Evolutionary conservation across 2,113 vertebrate genomes (phyloP).

Genomic region (Pipra filicauda): DNA sequence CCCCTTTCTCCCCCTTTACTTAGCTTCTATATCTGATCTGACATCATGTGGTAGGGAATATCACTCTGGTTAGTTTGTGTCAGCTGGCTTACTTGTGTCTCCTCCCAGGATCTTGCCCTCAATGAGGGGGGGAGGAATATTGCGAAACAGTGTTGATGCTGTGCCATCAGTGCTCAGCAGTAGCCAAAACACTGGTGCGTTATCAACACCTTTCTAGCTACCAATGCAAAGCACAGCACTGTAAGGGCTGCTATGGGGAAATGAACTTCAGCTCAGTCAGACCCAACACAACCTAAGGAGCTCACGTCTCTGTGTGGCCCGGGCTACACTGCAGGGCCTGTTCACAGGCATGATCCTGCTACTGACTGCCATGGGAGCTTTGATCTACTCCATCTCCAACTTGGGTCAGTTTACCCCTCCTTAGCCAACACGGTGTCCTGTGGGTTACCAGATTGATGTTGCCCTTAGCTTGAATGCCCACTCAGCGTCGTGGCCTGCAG

Average conservation of each 20-base stretch:
- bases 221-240: background rate
- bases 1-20: background rate
- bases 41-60: background rate
- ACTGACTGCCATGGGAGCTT: constrained; percentile 78
- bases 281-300: background rate
- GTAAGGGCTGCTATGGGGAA: background rate
- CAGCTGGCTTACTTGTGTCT: background rate
- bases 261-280: background rate
- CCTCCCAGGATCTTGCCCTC: background rate
- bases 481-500: background rate
- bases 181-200: background rate
- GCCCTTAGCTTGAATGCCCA: constrained; percentile 70
- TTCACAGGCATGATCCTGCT: constrained; percentile 77
- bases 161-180: background rate
- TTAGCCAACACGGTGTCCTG: background rate
- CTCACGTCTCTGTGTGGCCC: constrained; percentile 75
- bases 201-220: background rate
- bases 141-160: background rate
- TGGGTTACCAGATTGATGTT: background rate
- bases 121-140: background rate
- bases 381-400: constrained; percentile 77
- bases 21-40: background rate
- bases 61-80: background rate
- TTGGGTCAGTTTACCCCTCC: constrained; percentile 70
- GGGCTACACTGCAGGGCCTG: constrained; percentile 78